Percentiles rank a stretch among this genome's conserved stretches.
phyloP scores from a whole-genome alignment of 2,888 invertebrate species.

The Deilephila porcellus region DNA sequence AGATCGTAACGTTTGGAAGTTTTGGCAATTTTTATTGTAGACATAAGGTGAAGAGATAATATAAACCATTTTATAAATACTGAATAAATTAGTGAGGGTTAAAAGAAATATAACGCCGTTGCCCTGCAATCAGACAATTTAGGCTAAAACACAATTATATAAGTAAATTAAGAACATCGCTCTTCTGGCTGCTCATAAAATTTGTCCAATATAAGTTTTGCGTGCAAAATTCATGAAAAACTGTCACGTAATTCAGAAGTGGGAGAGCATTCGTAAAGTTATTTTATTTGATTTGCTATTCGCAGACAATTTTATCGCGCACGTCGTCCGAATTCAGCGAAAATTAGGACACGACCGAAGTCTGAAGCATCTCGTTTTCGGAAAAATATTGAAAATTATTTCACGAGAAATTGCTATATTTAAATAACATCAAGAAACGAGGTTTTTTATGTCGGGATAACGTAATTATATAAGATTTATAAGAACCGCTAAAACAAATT shows the following conservation, averaged over 20 bases:
- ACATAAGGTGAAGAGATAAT: no score
- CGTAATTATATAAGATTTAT: no score
- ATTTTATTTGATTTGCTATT: constrained; percentile 7
- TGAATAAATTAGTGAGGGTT: no score
- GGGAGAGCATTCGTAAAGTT: neutral
- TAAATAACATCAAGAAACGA: neutral
- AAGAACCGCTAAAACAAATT: no score
- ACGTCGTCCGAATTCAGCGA: constrained; percentile 13
- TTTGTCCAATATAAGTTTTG: neutral
- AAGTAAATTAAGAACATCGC: no score
- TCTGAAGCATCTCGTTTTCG: constrained; percentile 7
- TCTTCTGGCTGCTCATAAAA: no score
- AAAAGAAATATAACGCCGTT: no score
- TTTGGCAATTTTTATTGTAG: no score
- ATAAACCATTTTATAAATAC: no score
- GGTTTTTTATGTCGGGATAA: neutral
- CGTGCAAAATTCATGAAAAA: neutral
- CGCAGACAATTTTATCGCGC: constrained; percentile 1
- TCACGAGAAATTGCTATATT: neutral
- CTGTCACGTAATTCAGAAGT: neutral
- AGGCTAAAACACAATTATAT: no score
- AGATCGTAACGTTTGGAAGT: no score
- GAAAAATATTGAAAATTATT: constrained; percentile 12
- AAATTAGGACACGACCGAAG: neutral
- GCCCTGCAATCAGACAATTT: no score